Base-by-base conservation (phyloP, 2,888 invertebrate species). In the Melinaea marsaeus region DNA sequence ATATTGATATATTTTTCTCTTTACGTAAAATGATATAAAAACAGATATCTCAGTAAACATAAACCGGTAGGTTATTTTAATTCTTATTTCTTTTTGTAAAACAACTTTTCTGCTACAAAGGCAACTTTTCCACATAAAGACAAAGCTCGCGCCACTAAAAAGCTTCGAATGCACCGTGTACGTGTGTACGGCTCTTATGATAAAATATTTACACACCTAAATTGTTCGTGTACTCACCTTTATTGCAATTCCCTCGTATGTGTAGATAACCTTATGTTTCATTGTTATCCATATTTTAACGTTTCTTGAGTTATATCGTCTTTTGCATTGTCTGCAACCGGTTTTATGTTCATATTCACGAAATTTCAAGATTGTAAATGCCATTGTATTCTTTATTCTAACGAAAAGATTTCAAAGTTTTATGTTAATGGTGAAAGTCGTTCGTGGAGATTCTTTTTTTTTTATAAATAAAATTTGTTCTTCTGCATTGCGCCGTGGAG, bases 181-280 rank as follows among this genome's bases (percentile, higher is more conserved):
- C 34, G 11, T 47, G 47, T 48, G 37, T 22, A 37, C 35, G n/a
- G 22, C 57, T 57, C 34, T 35, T 42, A 37, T 42, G 57, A 22
- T 57, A 57, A 62, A 54, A 62, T 62, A 54, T 62, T 62, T 57
- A 57, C 61, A 45, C 13, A 46, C 55, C 45, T 13, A 60, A 55
- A 60, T 60, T 60, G 46, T 60, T 55, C 56, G 56, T 66, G 66
- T 58, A 68, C 65, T 60, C 51, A 63, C 61, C 70, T 68, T 74
- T 67, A 69, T 60, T 74, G 70, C 70, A 72, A 74, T 74, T 74
- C 74, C 75, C 73, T 75, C 74, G 69, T 62, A 69, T 75, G 70
- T 68, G 66, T 71, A 73, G 71, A 75, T 76, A 76, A 72, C 69
- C 65, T 69, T 67, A 71, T 75, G 73, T 72, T 72, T 75, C 73